Conservation (phyloP, 1,140 invertebrate genomes). For the Branchinecta lindahli region DNA sequence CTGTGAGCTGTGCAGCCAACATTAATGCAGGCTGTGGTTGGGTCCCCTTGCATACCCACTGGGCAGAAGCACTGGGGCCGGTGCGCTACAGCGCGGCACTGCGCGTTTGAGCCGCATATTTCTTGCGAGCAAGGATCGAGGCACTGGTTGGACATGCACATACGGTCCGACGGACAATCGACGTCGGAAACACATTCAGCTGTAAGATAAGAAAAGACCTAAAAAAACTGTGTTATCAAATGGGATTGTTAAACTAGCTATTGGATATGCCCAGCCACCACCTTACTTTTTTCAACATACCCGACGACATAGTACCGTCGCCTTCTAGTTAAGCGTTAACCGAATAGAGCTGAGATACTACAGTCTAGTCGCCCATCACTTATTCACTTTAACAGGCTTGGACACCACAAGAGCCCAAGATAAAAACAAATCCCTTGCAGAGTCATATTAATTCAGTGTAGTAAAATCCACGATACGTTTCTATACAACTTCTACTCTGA, state of each 20-base stretch:
- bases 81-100: constrained; percentile 56
- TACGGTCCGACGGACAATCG: constrained; percentile 72
- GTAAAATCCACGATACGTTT: no score
- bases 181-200: constrained; percentile 63
- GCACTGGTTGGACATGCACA: constrained; percentile 59
- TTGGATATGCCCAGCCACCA: background rate
- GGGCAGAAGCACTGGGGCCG: constrained; percentile 65
- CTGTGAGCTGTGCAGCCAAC: constrained; percentile 73
- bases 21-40: constrained; percentile 57
- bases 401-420: no score
- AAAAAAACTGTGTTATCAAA: background rate
- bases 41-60: constrained; percentile 63
- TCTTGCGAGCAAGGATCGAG: constrained; percentile 53
- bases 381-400: no score
- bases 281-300: no score
- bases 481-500: no score
- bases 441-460: no score
- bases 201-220: constrained; percentile 31
- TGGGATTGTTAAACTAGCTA: constrained; percentile 12
- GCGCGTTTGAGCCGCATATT: constrained; percentile 57
- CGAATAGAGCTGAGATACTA: no score
- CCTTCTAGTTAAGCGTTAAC: no score
- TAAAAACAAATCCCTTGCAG: no score
- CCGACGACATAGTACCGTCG: no score
- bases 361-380: no score